phyloP scores from a whole-genome alignment of 2,797 vertebrate genomes.

The Scarus forsteni region DNA sequence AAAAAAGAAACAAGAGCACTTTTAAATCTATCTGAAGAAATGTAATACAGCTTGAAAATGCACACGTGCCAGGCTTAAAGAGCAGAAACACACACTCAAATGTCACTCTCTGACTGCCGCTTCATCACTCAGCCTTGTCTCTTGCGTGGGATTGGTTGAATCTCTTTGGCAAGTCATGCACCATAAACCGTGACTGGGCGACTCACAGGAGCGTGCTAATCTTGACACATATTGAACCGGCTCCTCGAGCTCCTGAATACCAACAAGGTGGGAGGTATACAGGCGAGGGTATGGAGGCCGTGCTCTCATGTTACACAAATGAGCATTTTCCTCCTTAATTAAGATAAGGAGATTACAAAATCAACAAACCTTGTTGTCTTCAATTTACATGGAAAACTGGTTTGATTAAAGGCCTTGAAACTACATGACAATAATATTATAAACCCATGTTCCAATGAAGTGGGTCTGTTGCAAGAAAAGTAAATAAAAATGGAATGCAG shows the following conservation, averaged over 20 bases:
- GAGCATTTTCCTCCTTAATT: background rate
- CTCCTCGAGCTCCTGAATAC: conserved; percentile 41
- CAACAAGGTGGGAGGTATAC: conserved; percentile 23
- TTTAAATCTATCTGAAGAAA: no score
- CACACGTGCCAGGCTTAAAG: no score
- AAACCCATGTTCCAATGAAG: no score
- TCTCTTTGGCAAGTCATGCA: conserved; percentile 42
- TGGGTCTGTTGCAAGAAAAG: no score
- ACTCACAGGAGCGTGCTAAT: conserved; percentile 45
- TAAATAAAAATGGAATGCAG: no score
- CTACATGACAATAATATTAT: no score
- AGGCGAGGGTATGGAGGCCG: background rate
- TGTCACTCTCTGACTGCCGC: conserved; percentile 29
- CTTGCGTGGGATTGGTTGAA: conserved; percentile 40
- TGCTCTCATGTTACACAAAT: background rate
- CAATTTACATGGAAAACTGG: background rate
- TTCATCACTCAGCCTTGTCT: conserved; percentile 41
- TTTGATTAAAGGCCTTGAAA: background rate
- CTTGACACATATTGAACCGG: conserved; percentile 39
- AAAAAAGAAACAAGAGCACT: background rate
- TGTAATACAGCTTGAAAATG: no score
- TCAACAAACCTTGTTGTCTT: no score
- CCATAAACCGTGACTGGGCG: conserved; percentile 58
- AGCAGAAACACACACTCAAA: background rate
- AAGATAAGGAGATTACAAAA: background rate